Conservation (phyloP, 2,113 vertebrate species). For the Zosterops lateralis region DNA sequence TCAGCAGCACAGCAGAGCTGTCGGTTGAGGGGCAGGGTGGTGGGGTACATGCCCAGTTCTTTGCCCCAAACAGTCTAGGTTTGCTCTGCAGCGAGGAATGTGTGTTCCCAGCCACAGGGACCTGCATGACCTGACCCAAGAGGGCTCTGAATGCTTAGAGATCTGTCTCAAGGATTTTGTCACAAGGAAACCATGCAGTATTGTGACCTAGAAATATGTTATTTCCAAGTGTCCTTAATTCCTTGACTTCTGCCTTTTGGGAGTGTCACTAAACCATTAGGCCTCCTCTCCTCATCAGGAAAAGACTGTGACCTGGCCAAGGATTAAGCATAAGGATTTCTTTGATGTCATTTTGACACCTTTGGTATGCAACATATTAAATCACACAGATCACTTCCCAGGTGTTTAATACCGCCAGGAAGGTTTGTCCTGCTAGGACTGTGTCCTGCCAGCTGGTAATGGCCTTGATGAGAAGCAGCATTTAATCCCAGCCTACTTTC, state of each 20-base stretch:
- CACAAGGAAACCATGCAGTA: not conserved
- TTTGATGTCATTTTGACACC: conserved; percentile 17
- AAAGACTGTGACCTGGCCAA: conserved; percentile 10
- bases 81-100: not conserved
- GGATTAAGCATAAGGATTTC: conserved; percentile 9
- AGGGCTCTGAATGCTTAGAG: not conserved
- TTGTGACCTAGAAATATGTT: not conserved
- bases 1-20: not conserved
- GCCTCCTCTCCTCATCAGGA: not conserved
- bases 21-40: not conserved
- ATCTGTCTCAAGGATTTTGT: not conserved
- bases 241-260: not conserved
- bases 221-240: conserved; percentile 34
- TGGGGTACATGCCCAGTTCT: not conserved
- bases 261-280: not conserved
- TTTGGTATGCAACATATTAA: conserved; percentile 23
- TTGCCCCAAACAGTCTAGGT: not conserved
- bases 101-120: not conserved
- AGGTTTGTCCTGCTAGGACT: not conserved
- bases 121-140: not conserved
- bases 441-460: not conserved
- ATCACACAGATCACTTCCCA: conserved; percentile 27
- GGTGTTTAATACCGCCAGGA: not conserved
- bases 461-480: not conserved
- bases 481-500: not conserved